Evolutionary conservation across 2,113 vertebrate genomes (phyloP), one percentile per base, ranked within the genome.

Genomic region (Pteronura brasiliensis): DNA sequence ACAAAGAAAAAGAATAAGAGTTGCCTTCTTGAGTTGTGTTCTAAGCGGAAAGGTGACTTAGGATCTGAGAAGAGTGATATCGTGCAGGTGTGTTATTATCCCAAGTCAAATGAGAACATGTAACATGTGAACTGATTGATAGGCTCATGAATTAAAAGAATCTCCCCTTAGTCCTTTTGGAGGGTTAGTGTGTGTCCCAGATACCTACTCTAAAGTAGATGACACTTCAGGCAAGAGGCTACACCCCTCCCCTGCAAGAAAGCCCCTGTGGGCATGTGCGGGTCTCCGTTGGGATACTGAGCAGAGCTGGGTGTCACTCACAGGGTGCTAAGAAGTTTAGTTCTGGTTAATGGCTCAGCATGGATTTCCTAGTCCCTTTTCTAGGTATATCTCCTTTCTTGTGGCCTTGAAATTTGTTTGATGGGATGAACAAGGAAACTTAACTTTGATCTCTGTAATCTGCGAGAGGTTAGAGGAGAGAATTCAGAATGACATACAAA

Each of bases 391-490:
- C 21, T 80, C n/a, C 49, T 65, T 55, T 42, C 5, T 20, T 59
- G 7, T 69, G 63, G 10, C 63, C 61, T 88, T 92, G 86, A 72
- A 39, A 20, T 93, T 93, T 72, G 72, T 63, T 96, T 86, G n/a
- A 25, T 74, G 42, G 27, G 3, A 92, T 63, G 80, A 74, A 31
- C 55, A 39, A 79, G 36, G 67, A 47, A 67, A 36, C 25, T 92
- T 87, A 83, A 59, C 25, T 89, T 92, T 86, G 39, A 72, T 93
- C 39, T 77, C n/a, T 49, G 11, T 92, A 47, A 80, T 83, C 52
- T 29, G 18, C 69, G 11, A 44, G 42, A 90, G 69, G 65, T 88
- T 76, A 27, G 27, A 31, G 27, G 57, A 52, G 42, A 89, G 49
- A 49, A 44, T 80, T 39, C 27, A 49, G 29, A 94, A 59, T 65